Conservation (phyloP, 30 jellyfish, hydroid and myxozoan genomes). For the Chrysaora quinquecirrha region DNA sequence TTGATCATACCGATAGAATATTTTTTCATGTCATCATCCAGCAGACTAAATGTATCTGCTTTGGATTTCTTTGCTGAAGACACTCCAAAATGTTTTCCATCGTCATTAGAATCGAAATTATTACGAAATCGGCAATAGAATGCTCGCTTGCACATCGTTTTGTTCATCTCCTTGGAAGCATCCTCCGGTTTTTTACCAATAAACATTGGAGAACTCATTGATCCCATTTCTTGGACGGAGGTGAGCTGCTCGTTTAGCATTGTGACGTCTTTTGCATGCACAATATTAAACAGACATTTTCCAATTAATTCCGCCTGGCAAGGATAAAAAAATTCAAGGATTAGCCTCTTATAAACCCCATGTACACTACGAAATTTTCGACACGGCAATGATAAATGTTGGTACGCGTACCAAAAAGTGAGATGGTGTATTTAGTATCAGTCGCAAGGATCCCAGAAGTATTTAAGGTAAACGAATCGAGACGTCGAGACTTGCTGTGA, state of each 20-base stretch:
- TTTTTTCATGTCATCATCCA: constrained; percentile 14
- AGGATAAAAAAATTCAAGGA: no score
- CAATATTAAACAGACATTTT: constrained; percentile 39
- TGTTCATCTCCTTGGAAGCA: constrained; percentile 5
- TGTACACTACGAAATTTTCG: no score
- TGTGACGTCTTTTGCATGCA: constrained; percentile 63
- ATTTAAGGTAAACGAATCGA: no score
- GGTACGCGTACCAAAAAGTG: no score
- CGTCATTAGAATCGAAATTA: neutral
- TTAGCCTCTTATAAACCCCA: no score
- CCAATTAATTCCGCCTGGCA: constrained; percentile 63
- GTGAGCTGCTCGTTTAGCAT: constrained; percentile 56
- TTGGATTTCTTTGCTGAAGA: constrained; percentile 6
- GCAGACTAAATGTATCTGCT: constrained; percentile 20
- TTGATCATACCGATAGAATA: constrained; percentile 48
- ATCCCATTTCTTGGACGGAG: constrained; percentile 30
- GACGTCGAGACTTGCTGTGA: no score
- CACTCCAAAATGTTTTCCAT: neutral
- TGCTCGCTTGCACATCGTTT: constrained; percentile 42
- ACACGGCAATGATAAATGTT: no score
- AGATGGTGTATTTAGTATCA: no score
- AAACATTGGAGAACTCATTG: constrained; percentile 43
- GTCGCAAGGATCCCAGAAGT: no score
- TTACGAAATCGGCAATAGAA: constrained; percentile 65
- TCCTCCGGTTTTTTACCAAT: constrained; percentile 21